phyloP scores from a whole-genome alignment of 2,797 vertebrate species.

The Microctenopoma steveboyesi region DNA sequence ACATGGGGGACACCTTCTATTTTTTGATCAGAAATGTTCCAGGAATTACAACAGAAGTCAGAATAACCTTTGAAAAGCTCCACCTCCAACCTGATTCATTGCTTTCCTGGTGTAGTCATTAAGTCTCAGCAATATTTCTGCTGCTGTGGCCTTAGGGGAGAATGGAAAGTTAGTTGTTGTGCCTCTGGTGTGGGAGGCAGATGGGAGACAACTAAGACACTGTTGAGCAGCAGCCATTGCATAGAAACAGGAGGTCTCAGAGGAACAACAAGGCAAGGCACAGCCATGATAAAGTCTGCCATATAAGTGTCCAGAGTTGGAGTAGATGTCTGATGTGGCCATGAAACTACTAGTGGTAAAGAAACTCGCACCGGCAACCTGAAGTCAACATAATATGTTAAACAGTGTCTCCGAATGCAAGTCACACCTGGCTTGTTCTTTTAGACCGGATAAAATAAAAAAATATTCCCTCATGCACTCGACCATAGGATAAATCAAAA shows the following conservation, averaged over 20 bases:
- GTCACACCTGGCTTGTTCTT: not conserved
- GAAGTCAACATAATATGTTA: not conserved
- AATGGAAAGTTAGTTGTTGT: conserved; percentile 67
- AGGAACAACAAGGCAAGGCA: conserved; percentile 69
- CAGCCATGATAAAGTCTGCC: conserved; percentile 57
- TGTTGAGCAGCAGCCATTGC: conserved; percentile 61
- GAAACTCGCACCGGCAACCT: not conserved
- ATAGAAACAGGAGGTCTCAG: conserved; percentile 69
- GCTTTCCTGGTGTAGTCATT: conserved; percentile 42
- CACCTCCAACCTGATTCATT: conserved; percentile 3
- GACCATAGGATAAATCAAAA: not conserved
- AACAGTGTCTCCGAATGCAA: conserved; percentile 1
- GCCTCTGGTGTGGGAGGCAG: conserved; percentile 64
- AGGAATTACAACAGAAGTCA: conserved; percentile 8
- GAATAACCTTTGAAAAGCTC: conserved; percentile 7
- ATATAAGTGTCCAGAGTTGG: conserved; percentile 19
- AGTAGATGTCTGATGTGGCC: conserved; percentile 21
- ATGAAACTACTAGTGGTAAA: not conserved
- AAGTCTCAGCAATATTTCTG: conserved; percentile 45
- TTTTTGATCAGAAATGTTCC: conserved; percentile 12
- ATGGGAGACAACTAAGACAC: conserved; percentile 64
- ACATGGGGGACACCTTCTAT: conserved; percentile 1
- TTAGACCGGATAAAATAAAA: not conserved
- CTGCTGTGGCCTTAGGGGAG: conserved; percentile 44
- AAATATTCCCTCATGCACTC: not conserved